Evolutionary conservation across 2,888 invertebrate genomes (phyloP), one percentile per base, ranked within the genome.

Genomic region (Caenorhabditis doughertyi): DNA sequence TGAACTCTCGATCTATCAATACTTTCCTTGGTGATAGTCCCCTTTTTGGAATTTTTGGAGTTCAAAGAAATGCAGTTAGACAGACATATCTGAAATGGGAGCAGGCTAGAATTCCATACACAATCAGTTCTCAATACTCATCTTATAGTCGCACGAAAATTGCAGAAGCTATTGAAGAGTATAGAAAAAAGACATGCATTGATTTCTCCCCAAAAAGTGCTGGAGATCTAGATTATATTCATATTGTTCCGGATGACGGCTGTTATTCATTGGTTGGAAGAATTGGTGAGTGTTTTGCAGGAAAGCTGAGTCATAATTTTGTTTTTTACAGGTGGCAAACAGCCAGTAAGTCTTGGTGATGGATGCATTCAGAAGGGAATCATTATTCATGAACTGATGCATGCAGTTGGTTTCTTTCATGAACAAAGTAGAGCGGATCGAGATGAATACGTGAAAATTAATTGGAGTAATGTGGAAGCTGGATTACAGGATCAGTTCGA

Each of bases 361-460:
- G 92, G 92, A 7, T 92, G 92, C 70, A 91, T 92, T 51, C 91
- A 89, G 53, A 91, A 90, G 60, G 92, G 92, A 39, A 91, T 91
- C 25, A 91, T 91, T 44, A 89, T 92, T 29, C 92, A 92, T 64
- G 92, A 92, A 65, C 84, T 92, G 7, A 92, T 91, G 85, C 92
- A 92, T 64, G 90, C 92, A 0, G 89, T 92, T 7, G 92, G 92
- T 1, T 91, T 92, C 70, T 92, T 91, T 76, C 92, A 92, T 62
- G 92, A 92, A 58, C 92, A 92, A 73, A 91, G 90, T 87, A 83
- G 92, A 35, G 90, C 91, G 2, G 92, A 92, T 84, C 86, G 92
- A 32, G 92, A 92, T 76, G 89, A 89, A n/a, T 92, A 87, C 83
- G 87, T 92, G 29, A 90, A 87, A 25, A 90, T 91, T 56, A 86